A percentile compares a stretch with the other conserved stretches of the same genome.
Evolutionary conservation across 2,113 vertebrate genomes (phyloP).

Genomic region (Porphyrio hochstetteri): DNA sequence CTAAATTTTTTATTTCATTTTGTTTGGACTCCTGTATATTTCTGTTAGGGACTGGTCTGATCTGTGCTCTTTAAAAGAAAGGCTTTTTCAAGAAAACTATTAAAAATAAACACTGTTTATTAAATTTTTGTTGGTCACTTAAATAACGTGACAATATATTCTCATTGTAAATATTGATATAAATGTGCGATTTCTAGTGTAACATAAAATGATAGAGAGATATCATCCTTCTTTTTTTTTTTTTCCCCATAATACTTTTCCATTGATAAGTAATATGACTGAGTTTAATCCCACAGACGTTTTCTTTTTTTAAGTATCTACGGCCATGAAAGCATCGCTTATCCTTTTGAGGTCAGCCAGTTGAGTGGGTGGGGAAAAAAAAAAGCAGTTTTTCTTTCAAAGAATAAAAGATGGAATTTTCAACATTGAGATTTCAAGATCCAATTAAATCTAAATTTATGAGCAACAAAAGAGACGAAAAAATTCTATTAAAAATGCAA

Average conservation of each 20-base stretch:
- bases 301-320: background rate
- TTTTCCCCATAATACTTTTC: slow-evolving; percentile 5
- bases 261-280: background rate
- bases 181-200: background rate
- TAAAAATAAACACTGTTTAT: background rate
- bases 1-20: background rate
- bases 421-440: slow-evolving; percentile 42
- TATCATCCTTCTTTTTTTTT: background rate
- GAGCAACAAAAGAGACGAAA: slow-evolving; percentile 53
- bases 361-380: background rate
- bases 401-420: slow-evolving; percentile 38
- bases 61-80: background rate
- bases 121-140: slow-evolving; percentile 19
- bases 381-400: background rate
- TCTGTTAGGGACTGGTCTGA: background rate
- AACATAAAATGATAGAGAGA: background rate
- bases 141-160: background rate
- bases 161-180: slow-evolving; percentile 28
- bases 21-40: background rate
- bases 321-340: background rate
- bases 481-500: slow-evolving; percentile 58
- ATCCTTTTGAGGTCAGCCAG: background rate
- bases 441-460: slow-evolving; percentile 54
- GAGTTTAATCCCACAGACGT: background rate
- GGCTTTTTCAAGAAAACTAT: background rate